These are phyloP conservation scores for Aphidius ervi DNA, from an alignment of 1,140 invertebrate genomes.

Conservation along the genomic window DNA sequence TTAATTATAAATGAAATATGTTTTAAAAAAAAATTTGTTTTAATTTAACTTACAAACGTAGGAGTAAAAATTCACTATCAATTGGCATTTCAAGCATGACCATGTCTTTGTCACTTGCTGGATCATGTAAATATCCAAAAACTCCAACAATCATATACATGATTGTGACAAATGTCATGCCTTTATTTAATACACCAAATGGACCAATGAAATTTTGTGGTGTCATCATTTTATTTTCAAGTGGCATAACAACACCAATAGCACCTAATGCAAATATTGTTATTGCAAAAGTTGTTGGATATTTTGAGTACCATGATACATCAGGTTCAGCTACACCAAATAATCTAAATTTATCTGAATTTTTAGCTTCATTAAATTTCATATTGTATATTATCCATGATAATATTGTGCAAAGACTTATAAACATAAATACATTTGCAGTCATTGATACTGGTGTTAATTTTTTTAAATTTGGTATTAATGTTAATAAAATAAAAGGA, in stretches of 20 bases:
- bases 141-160: constrained; percentile 86
- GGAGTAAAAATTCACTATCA: constrained; percentile 19
- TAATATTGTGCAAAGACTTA: constrained; percentile 65
- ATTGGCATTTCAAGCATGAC: constrained; percentile 74
- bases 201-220: constrained; percentile 76
- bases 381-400: constrained; percentile 38
- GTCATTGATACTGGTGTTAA: constrained; percentile 78
- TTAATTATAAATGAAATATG: too few relatives aligned
- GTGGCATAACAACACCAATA: constrained; percentile 76
- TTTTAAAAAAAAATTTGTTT: too few relatives aligned
- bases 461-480: constrained; percentile 76
- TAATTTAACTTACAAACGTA: too few relatives aligned
- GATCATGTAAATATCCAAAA: constrained; percentile 80
- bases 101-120: constrained; percentile 60
- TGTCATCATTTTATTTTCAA: constrained; percentile 88
- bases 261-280: constrained; percentile 82
- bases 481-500: constrained; percentile 69
- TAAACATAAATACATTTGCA: constrained; percentile 79
- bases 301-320: constrained; percentile 48
- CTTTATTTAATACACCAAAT: constrained; percentile 81
- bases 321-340: constrained; percentile 32
- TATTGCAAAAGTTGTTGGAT: constrained; percentile 72
- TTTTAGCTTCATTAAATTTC: neutral
- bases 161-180: constrained; percentile 80
- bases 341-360: constrained; percentile 12